phyloP scores from a whole-genome alignment of 2,113 vertebrate species.

The Ammodytes marinus region DNA sequence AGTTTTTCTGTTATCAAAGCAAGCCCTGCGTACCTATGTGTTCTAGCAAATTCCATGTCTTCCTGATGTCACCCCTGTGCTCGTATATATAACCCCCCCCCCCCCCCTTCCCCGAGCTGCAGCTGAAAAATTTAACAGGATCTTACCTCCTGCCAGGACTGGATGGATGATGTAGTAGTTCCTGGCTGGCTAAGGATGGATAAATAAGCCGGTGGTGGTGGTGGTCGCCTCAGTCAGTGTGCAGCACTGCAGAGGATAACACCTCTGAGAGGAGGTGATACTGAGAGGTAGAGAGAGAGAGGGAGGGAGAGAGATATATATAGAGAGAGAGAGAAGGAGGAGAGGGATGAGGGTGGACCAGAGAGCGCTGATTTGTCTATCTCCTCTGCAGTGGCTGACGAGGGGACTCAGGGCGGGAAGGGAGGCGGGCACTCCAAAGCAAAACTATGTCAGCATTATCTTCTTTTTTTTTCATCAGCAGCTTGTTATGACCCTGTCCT shows the following conservation, averaged over 20 bases:
- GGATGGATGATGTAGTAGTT: slow-evolving; percentile 55
- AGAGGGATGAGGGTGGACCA: slow-evolving; percentile 38
- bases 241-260: slow-evolving; percentile 57
- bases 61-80: not conserved
- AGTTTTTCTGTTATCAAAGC: not conserved
- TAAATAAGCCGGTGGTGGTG: slow-evolving; percentile 6
- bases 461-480: slow-evolving; percentile 8
- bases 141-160: slow-evolving; percentile 63
- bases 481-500: slow-evolving; percentile 48
- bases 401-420: slow-evolving; percentile 14
- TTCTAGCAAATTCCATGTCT: slow-evolving; percentile 19
- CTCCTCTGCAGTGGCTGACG: slow-evolving; percentile 69
- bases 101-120: not conserved
- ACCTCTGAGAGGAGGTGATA: slow-evolving; percentile 35
- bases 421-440: slow-evolving; percentile 5
- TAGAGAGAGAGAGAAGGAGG: slow-evolving; percentile 56
- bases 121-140: slow-evolving; percentile 1
- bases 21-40: not conserved
- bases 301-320: slow-evolving; percentile 23
- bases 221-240: slow-evolving; percentile 14
- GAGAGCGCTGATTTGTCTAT: slow-evolving; percentile 66
- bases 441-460: slow-evolving; percentile 42
- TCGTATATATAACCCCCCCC: not conserved
- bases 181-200: not conserved
- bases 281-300: slow-evolving; percentile 27